phyloP scores from a whole-genome alignment of 1,140 invertebrate genomes.

The Dinoponera quadriceps region DNA sequence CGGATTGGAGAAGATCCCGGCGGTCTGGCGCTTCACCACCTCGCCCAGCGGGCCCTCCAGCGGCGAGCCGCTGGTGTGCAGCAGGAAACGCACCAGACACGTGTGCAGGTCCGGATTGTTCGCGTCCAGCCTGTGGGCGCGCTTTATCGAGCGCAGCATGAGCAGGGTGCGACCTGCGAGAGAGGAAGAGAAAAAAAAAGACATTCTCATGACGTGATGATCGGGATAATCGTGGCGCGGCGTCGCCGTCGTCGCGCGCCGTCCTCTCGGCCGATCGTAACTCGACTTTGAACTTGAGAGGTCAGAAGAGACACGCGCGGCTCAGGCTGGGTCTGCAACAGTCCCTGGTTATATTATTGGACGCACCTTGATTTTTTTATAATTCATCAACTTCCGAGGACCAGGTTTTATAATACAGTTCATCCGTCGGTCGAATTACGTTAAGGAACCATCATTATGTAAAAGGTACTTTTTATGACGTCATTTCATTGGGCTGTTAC shows the following conservation, averaged over 20 bases:
- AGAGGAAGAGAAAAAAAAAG: constrained; percentile 61
- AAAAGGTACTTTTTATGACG: no score
- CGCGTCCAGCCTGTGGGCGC: constrained; percentile 91
- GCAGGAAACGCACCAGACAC: constrained; percentile 92
- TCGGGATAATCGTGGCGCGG: no score
- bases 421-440: no score
- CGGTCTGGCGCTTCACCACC: constrained; percentile 91
- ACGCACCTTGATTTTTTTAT: no score
- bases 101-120: constrained; percentile 93
- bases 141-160: constrained; percentile 96
- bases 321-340: no score
- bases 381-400: no score
- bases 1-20: constrained; percentile 87
- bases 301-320: no score
- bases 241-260: no score
- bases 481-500: no score
- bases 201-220: not conserved
- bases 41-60: constrained; percentile 89
- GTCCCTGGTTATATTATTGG: no score
- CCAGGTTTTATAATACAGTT: no score
- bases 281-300: not conserved
- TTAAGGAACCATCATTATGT: no score
- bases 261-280: not conserved
- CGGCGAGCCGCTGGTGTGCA: constrained; percentile 84
- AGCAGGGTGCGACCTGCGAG: constrained; percentile 91